Evolutionary conservation across 2,888 invertebrate species (phyloP), one percentile per base, ranked within the genome.

Genomic region (Dicycla oo): DNA sequence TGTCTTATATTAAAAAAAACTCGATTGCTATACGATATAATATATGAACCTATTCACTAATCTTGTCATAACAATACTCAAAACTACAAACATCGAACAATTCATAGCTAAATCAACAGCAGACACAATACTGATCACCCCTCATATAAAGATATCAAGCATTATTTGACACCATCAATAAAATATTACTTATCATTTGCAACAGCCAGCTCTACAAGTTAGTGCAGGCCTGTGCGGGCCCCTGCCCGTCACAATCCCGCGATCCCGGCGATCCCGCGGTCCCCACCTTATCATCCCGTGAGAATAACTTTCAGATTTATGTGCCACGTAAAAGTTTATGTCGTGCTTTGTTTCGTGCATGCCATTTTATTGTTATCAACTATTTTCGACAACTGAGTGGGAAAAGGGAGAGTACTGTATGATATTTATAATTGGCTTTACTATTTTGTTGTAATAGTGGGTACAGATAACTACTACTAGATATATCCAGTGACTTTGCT

Each of bases 251-350:
- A 83, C 81, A 87, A 86, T 86, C 87, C 89, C 82, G 84, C 88
- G 88, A 89, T 87, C 91, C 92, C 90, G 75, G 76, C 82, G 86
- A 87, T 87, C 88, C 89, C 82, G 81, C 88, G 88, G 89, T 87
- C 91, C 92, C 90, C 89, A 90, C 91, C 92, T 94, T 93, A 94
- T 94, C 94, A 94, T 94, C 95, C 94, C 94, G 90, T 91, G 94
- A 92, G 94, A 94, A 95, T 95, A 94, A 93, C 94, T 94, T 91
- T 90, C 90, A 93, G 93, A 95, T 95, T 94, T 95, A 95, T 95
- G 94, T 90, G 91, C 88, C 91, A 91, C 93, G 93, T 94, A 93
- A 95, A 95, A 95, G 91, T 95, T 95, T 95, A 95, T 94, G 93
- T 93, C 93, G 91, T 91, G 91, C 90, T 92, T 94, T 93, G 93